A percentile compares a stretch with the other conserved stretches of the same genome.
Conservation (phyloP, 2,113 vertebrate genomes). For the Oncorhynchus masou region DNA sequence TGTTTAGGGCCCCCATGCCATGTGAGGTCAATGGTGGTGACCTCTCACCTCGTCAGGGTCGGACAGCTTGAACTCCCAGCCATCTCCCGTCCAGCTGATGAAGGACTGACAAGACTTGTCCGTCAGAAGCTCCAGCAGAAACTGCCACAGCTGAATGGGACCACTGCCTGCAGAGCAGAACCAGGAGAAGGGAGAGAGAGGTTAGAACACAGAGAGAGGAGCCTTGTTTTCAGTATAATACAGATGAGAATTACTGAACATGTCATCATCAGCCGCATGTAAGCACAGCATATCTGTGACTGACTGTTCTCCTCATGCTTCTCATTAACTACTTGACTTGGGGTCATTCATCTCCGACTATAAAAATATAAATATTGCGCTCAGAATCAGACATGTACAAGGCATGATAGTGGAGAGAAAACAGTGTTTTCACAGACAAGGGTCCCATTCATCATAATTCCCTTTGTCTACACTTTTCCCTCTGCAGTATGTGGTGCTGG, state of each 20-base stretch:
- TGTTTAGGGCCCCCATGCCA: slow-evolving; percentile 63
- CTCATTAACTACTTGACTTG: neutral
- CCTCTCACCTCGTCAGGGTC: slow-evolving; percentile 96
- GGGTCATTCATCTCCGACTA: neutral
- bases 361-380: neutral
- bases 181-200: slow-evolving; percentile 32
- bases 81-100: slow-evolving; percentile 99
- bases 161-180: slow-evolving; percentile 84
- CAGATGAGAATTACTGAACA: neutral
- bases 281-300: neutral
- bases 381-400: neutral
- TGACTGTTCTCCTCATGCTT: neutral
- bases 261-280: neutral
- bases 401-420: slow-evolving; percentile 46
- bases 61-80: slow-evolving; percentile 99
- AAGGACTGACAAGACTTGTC: slow-evolving; percentile 99
- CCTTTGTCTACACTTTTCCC: slow-evolving; percentile 53
- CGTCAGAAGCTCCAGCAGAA: slow-evolving; percentile 95
- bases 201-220: neutral
- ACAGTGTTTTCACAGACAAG: slow-evolving; percentile 50
- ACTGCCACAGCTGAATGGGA: slow-evolving; percentile 99
- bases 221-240: neutral
- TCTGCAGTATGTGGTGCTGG: slow-evolving; percentile 43
- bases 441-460: slow-evolving; percentile 56
- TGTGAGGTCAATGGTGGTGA: slow-evolving; percentile 33